Base-by-base conservation (phyloP, 2,888 invertebrate genomes). In the Caenorhabditis wallacei region DNA sequence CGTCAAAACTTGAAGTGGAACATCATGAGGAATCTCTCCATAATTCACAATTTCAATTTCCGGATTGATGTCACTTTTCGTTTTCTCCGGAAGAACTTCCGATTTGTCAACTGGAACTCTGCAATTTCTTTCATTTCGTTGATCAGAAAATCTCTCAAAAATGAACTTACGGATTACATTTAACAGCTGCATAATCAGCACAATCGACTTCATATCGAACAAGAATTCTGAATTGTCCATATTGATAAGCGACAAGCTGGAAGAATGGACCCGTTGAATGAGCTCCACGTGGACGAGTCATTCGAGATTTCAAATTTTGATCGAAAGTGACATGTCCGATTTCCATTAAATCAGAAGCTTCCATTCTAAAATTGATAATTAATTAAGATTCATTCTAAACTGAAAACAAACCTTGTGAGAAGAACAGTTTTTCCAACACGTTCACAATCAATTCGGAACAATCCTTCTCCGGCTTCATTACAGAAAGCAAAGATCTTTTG, bases 401-500 rank as follows among this genome's bases (percentile, higher is more conserved):
- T 40, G 4, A 11, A 40, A 22, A 18, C 35, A 30, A 30, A 89
- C 89, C 91, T 87, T n/a, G 86, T 87, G 20, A 92, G 68, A 16
- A 92, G 70, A 24, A 92, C 86, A n/a, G 92, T 92, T 35, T 90
- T 89, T 26, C 92, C 92, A 35, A 92, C 90, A 16, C 92, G 87
- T 78, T 92, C 92, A 69, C 91, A 90, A 80, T 92, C 92, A 69
- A 92, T 92, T 24, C 92, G 87, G 86, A 92, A 92, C n/a, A 92
- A 82, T 46, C 92, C 92, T 20, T 91, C 90, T 22, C 90, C 91
- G 10, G 90, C 92, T 79, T 91, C 92, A 82, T 91, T 91, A 11
- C 89, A 89, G 80, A 92, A 92, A 16, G 92, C 92, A 75, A 92
- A 92, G 40, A 92, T 70, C 78, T 92, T 92, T 83, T 92, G 92